Evolutionary conservation across 2,113 vertebrate genomes (phyloP), one percentile per base, ranked within the genome.

Genomic region (Prunella himalayana): DNA sequence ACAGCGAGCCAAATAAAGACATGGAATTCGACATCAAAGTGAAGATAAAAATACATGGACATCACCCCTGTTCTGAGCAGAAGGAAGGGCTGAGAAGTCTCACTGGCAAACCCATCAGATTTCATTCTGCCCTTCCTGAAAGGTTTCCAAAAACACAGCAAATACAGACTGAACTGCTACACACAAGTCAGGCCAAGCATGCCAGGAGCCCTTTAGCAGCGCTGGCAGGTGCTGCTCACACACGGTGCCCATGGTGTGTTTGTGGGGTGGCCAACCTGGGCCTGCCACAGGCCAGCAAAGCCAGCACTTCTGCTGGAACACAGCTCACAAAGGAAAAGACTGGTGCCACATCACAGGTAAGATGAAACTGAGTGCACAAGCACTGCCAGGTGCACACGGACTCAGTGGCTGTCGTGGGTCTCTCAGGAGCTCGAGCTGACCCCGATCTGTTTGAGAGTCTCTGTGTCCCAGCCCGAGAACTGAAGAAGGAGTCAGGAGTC

Each of bases 191-290:
- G 51, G 42, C 42, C 60, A 71, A 73, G 81, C 0, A 0, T 6
- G 7, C 24, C 57, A 69, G 71, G 28, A 86, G 70, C 44, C 25
- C 70, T 82, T 76, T 37, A 56, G 41, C 63, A 53, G 81, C 1
- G 1, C 57, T 50, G 57, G 69, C 69, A 64, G 28, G 18, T 47
- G 24, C 12, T 15, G 27, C 30, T 73, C 13, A 10, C 22, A 27
- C 0, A 0, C 1, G 0, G 50, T 45, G 19, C 45, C n/a, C 7
- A 17, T 3, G 3, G 5, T 20, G 15, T 2, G 1, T n/a, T 72
- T 6, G 0, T 22, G 45, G 18, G 20, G 12, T 4, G 19, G 42
- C 51, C 44, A 81, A 18, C 39, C 47, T 37, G 20, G 18, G 50
- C 64, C 10, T 65, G 76, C 10, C 3, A 2, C 1, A 33, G 41